Base-by-base conservation (phyloP, 2,797 vertebrate species). In the Galago senegalensis region DNA sequence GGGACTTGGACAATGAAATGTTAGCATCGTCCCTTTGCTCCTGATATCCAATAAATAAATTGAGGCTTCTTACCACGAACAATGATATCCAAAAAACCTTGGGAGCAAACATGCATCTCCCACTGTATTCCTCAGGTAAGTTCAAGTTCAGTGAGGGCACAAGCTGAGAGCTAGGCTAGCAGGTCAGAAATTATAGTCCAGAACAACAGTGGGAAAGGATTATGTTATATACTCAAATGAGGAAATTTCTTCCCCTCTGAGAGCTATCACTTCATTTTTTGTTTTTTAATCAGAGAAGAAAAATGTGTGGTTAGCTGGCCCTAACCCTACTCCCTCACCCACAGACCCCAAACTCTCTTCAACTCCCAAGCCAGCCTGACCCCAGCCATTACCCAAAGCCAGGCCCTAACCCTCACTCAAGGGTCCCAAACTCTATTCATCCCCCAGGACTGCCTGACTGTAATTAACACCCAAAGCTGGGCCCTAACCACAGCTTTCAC, bases 31-130 rank as follows among this genome's bases (percentile, higher is more conserved):
- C 90, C 46, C 46, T 88, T 82, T 58, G 65, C 65, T 97, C 16
- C 72, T 92, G 67, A 75, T 90, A 86, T 20, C 49, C 81, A 90
- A 18, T 85, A 93, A 93, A 79, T 92, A 92, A 85, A 94, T 90
- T 72, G 96, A 87, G 83, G 76, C 18, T 73, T 90, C 77, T 95
- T 61, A 85, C 89, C 69, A 75, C 60, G 67, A 92, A 93, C 83
- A 87, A 5, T 21, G 13, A 76, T 77, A 31, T 46, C 88, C 86
- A 92, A 81, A 87, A 94, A 80, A 75, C 34, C 65, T 67, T 76
- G 58, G 73, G 56, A 86, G 53, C n/a, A 53, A 91, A 88, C 40
- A 25, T 86, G 0, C 67, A 65, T 65, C 85, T 70, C 86, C 56
- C n/a, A 7, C 75, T 88, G 8, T 20, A 92, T 88, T 21, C 34